Conservation (phyloP, 1,140 invertebrate species). For the Mylabris phalerata region DNA sequence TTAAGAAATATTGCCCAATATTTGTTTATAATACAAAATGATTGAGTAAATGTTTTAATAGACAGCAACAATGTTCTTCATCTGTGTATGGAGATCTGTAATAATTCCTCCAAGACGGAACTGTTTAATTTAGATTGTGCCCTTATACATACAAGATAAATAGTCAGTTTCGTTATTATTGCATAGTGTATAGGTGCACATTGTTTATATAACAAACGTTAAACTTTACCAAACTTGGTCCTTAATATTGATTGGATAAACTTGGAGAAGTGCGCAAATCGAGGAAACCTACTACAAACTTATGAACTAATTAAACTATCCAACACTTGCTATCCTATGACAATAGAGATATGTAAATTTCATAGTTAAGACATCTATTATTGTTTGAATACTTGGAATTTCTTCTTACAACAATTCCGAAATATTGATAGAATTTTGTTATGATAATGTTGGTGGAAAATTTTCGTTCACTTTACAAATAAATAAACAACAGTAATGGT, state of each 20-base stretch:
- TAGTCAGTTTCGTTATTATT: conserved; percentile 32
- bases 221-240: conserved; percentile 35
- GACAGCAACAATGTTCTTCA: too few relatives aligned
- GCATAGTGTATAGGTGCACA: conserved; percentile 32
- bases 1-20: too few relatives aligned
- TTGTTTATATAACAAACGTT: conserved; percentile 42
- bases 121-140: conserved; percentile 27
- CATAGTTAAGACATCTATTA: too few relatives aligned
- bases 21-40: too few relatives aligned
- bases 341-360: conserved; percentile 41
- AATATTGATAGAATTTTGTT: too few relatives aligned
- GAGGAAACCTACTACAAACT: conserved; percentile 36
- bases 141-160: conserved; percentile 32
- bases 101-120: conserved; percentile 9
- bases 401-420: too few relatives aligned
- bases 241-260: conserved; percentile 39
- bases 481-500: too few relatives aligned
- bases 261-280: conserved; percentile 32
- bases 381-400: too few relatives aligned
- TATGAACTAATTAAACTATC: conserved; percentile 42
- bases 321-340: conserved; percentile 37
- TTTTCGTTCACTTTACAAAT: too few relatives aligned
- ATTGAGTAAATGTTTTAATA: too few relatives aligned
- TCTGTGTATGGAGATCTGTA: too few relatives aligned
- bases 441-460: too few relatives aligned